phyloP scores from a whole-genome alignment of 2,888 invertebrate species.

The Hermaeophaga mercurialis region DNA sequence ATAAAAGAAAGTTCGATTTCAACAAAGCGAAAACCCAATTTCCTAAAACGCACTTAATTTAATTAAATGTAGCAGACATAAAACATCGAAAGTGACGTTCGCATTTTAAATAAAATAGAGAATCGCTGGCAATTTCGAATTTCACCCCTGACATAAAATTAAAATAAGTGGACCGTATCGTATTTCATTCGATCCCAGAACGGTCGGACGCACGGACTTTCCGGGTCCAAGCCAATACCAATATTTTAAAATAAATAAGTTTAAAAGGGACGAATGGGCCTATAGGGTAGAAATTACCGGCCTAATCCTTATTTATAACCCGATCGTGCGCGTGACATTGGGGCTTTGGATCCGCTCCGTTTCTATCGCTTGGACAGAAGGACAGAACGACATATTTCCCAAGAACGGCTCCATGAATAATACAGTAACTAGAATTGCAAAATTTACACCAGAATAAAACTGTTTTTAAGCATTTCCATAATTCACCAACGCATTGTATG shows the following conservation, averaged over 20 bases:
- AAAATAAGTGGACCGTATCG: slow-evolving; percentile 60
- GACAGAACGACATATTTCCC: neutral
- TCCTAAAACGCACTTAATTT: slow-evolving; percentile 32
- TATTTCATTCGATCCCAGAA: slow-evolving; percentile 44
- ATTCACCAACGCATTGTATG: too few species aligned
- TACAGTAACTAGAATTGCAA: too few species aligned
- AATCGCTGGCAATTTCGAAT: slow-evolving; percentile 39
- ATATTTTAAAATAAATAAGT: slow-evolving; percentile 61
- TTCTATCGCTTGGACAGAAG: neutral
- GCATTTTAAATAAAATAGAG: slow-evolving; percentile 31
- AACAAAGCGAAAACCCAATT: slow-evolving; percentile 9
- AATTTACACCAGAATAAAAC: too few species aligned
- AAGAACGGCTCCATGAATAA: neutral
- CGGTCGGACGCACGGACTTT: slow-evolving; percentile 36
- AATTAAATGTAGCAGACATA: slow-evolving; percentile 33
- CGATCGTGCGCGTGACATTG: slow-evolving; percentile 53
- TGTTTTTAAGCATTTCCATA: too few species aligned
- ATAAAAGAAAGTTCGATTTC: neutral
- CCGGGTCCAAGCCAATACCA: slow-evolving; percentile 52
- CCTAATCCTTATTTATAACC: slow-evolving; percentile 60
- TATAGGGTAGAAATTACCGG: slow-evolving; percentile 56
- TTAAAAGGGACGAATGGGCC: slow-evolving; percentile 57
- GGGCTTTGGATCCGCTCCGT: slow-evolving; percentile 26
- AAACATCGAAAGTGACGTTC: slow-evolving; percentile 29
- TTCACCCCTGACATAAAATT: slow-evolving; percentile 54